These are phyloP conservation scores for Aspidiotus rigidus DNA, from an alignment of 2,888 invertebrate genomes.

Conservation along the genomic window DNA sequence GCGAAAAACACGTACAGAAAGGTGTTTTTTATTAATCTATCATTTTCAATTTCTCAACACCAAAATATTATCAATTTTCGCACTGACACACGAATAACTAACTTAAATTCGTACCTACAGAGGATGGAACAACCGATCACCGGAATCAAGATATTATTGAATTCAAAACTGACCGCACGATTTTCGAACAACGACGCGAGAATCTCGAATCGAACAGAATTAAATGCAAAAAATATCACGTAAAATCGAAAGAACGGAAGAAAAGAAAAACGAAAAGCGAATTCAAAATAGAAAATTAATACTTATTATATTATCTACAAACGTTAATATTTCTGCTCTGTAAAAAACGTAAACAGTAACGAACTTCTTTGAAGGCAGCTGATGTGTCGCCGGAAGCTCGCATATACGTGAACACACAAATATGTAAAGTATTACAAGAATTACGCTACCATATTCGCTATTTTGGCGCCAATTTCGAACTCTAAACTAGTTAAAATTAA, in stretches of 20 bases:
- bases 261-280: conserved; percentile 1
- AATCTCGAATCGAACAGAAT: conserved; percentile 8
- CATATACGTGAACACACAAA: conserved; percentile 33
- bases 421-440: conserved; percentile 33
- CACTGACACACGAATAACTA: neutral
- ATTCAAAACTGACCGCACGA: too few species aligned
- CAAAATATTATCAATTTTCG: neutral
- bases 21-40: too few species aligned
- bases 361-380: conserved; percentile 33
- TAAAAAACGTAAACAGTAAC: conserved; percentile 31
- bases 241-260: neutral
- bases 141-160: too few species aligned
- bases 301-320: neutral
- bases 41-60: too few species aligned
- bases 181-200: conserved; percentile 1
- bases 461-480: conserved; percentile 29
- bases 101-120: neutral
- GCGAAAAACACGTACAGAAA: conserved; percentile 10
- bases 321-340: conserved; percentile 22
- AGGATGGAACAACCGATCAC: too few species aligned
- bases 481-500: conserved; percentile 6
- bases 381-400: conserved; percentile 32
- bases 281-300: conserved; percentile 19
- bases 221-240: conserved; percentile 12
- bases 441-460: conserved; percentile 18